Percentiles rank a stretch among this genome's conserved stretches.
Conservation (phyloP, 2,888 invertebrate species). For the Drosophila maculinotata region DNA sequence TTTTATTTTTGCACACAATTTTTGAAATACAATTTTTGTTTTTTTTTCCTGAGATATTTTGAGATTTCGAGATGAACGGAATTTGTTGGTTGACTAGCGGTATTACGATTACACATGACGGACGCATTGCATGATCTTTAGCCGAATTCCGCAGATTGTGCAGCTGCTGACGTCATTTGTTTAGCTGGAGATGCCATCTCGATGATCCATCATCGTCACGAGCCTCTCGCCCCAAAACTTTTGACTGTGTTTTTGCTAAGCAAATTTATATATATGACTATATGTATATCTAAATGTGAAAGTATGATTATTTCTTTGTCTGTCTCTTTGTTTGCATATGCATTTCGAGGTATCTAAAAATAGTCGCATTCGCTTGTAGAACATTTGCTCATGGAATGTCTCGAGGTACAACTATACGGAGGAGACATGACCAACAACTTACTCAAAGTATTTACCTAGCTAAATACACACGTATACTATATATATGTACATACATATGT, state of each 20-base stretch:
- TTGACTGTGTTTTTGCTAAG: slow-evolving; percentile 20
- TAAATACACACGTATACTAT: slow-evolving; percentile 1
- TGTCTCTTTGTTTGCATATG: no score
- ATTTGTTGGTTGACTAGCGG: slow-evolving; percentile 6
- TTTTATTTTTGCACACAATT: slow-evolving; percentile 33
- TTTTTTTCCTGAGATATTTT: slow-evolving; percentile 26
- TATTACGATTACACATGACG: slow-evolving; percentile 24
- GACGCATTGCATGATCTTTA: slow-evolving; percentile 19
- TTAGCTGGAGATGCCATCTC: slow-evolving; percentile 51
- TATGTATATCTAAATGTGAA: slow-evolving; percentile 20
- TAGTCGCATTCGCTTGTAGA: slow-evolving; percentile 26
- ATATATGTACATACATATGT: no score
- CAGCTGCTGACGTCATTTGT: slow-evolving; percentile 58
- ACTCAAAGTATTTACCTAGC: slow-evolving; percentile 12
- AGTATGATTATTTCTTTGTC: no score
- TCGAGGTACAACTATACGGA: slow-evolving; percentile 11
- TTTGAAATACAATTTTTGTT: neutral
- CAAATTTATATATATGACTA: slow-evolving; percentile 39
- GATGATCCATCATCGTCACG: slow-evolving; percentile 55
- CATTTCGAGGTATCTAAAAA: slow-evolving; percentile 50
- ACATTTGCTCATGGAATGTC: slow-evolving; percentile 48
- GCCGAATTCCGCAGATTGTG: slow-evolving; percentile 23
- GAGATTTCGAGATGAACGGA: slow-evolving; percentile 20
- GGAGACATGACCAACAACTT: slow-evolving; percentile 3
- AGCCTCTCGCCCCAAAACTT: slow-evolving; percentile 1